Percentiles rank a stretch among this genome's conserved stretches.
Evolutionary conservation across 2,113 vertebrate species (phyloP).

Genomic region (Crocuta crocuta): DNA sequence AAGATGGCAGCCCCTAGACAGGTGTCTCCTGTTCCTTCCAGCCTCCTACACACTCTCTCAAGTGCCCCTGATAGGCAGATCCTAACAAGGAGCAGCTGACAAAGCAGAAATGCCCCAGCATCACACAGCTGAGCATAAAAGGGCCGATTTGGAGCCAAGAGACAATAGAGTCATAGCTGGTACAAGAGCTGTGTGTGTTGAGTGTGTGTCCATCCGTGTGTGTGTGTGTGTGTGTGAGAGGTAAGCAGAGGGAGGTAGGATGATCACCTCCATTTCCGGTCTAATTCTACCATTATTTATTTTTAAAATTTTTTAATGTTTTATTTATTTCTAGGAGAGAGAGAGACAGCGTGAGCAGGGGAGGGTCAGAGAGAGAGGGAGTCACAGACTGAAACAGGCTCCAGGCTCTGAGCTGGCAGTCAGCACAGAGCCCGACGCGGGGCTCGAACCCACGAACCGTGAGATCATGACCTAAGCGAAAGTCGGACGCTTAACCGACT

Average conservation of each 20-base stretch:
- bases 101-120: background rate
- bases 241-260: background rate
- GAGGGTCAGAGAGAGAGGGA: too few species aligned
- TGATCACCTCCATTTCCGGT: background rate
- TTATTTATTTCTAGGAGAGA: too few species aligned
- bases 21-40: background rate
- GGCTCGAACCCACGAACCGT: too few species aligned
- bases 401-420: too few species aligned
- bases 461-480: too few species aligned
- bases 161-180: background rate
- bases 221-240: background rate
- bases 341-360: too few species aligned
- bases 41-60: background rate
- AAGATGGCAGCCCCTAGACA: background rate
- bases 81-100: background rate
- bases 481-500: too few species aligned
- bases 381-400: too few species aligned
- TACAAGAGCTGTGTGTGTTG: too few species aligned
- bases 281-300: background rate
- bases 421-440: too few species aligned
- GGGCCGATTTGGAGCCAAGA: background rate
- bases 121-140: background rate
- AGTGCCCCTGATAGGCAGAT: background rate
- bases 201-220: background rate
- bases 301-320: too few species aligned